phyloP scores from a whole-genome alignment of 2,113 vertebrate genomes.

The Meleagris gallopavo region DNA sequence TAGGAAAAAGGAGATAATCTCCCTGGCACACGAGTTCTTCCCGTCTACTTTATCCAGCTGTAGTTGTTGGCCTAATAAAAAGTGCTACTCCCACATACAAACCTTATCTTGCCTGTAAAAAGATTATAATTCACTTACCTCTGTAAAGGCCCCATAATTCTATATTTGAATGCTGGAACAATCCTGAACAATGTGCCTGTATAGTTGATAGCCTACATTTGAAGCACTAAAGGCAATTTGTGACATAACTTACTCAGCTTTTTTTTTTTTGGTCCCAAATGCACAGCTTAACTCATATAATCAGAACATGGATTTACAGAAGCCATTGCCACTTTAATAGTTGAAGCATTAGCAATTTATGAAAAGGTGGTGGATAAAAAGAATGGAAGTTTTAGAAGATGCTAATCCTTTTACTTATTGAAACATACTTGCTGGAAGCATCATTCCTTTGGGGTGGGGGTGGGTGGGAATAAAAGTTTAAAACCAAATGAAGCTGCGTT shows the following conservation, averaged over 20 bases:
- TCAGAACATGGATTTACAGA: slow-evolving; percentile 37
- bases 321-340: slow-evolving; percentile 29
- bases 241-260: neutral
- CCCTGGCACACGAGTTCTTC: neutral
- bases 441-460: neutral
- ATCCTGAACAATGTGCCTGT: neutral
- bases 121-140: slow-evolving; percentile 8
- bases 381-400: slow-evolving; percentile 28
- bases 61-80: neutral
- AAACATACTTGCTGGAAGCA: neutral
- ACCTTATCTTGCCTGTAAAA: neutral
- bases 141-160: neutral
- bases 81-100: neutral
- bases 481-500: neutral
- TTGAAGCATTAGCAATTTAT: slow-evolving; percentile 40
- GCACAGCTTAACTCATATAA: slow-evolving; percentile 28
- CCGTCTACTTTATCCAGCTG: neutral
- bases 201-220: slow-evolving; percentile 2
- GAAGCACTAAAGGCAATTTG: slow-evolving; percentile 32
- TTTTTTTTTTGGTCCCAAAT: neutral
- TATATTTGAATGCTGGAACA: slow-evolving; percentile 6
- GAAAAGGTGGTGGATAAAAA: slow-evolving; percentile 36
- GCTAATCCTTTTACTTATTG: slow-evolving; percentile 27
- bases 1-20: neutral
- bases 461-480: neutral